phyloP scores from a whole-genome alignment of 2,113 vertebrate species.

The Neogobius melanostomus region DNA sequence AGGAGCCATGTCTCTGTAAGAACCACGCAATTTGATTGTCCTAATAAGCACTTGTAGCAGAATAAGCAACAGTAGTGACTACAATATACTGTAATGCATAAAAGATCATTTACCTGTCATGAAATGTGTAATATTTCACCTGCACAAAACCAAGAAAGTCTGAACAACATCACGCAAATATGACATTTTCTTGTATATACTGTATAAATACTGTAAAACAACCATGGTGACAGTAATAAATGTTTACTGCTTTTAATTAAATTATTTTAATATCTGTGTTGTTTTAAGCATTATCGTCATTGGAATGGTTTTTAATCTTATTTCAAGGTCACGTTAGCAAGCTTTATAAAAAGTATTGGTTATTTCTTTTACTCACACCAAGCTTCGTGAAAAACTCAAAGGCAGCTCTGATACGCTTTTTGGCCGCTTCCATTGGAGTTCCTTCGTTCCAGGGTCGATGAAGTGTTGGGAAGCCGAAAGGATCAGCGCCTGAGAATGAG shows the following conservation, averaged over 20 bases:
- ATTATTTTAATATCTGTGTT: no score
- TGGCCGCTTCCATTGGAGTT: constrained; percentile 63
- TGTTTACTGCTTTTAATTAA: no score
- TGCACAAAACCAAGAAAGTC: constrained; percentile 37
- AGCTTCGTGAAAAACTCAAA: constrained; percentile 78
- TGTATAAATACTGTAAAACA: no score
- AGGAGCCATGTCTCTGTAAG: constrained; percentile 66
- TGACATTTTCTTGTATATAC: background rate
- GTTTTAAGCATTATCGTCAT: no score
- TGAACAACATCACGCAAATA: constrained; percentile 5
- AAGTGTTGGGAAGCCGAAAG: constrained; percentile 67
- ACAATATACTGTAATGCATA: background rate
- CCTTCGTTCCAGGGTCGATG: constrained; percentile 64
- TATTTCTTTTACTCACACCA: constrained; percentile 51
- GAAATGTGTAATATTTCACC: constrained; percentile 77
- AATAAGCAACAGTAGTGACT: background rate
- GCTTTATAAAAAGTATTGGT: no score
- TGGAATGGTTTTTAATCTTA: no score
- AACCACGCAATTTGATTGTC: background rate
- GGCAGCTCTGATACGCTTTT: constrained; percentile 62
- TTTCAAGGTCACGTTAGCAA: no score
- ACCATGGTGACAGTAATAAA: no score
- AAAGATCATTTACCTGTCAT: constrained; percentile 62
- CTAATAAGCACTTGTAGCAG: background rate
- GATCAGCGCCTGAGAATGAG: constrained; percentile 57